phyloP scores from a whole-genome alignment of 2,113 vertebrate species.

The Pachypanchax playfairii region DNA sequence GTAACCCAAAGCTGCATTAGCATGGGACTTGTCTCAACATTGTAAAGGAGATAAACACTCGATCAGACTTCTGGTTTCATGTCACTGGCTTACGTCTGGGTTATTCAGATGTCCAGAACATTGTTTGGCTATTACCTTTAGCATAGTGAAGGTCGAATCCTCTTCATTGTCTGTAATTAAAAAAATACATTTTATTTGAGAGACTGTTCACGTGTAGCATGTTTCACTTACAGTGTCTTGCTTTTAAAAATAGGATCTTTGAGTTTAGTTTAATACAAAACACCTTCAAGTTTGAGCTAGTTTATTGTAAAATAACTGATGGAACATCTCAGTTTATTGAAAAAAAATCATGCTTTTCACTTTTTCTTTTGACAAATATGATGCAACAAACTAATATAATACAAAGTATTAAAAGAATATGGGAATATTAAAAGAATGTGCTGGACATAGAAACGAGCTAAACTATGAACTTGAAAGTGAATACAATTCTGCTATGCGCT shows the following conservation, averaged over 20 bases:
- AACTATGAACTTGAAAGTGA: neutral
- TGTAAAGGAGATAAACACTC: constrained; percentile 59
- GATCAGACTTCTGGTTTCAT: constrained; percentile 35
- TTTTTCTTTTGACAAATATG: no score
- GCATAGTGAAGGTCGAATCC: constrained; percentile 31
- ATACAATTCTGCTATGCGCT: neutral
- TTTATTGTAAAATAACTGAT: no score
- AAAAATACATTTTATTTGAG: constrained; percentile 33
- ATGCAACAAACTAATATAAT: no score
- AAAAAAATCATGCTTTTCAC: no score
- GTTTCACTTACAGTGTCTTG: no score
- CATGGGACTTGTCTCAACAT: constrained; percentile 37
- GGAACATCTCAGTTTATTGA: no score
- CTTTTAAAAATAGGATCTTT: no score
- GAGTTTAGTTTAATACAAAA: no score
- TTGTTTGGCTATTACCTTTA: constrained; percentile 31
- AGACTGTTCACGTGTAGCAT: constrained; percentile 3
- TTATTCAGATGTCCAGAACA: constrained; percentile 49
- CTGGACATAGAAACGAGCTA: neutral
- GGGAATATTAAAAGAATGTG: neutral
- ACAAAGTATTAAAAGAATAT: no score
- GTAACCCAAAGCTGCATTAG: constrained; percentile 56
- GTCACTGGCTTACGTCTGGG: constrained; percentile 33
- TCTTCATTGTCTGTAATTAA: constrained; percentile 56
- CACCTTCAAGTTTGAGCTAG: no score